These are phyloP conservation scores for Odobenus rosmarus DNA, from an alignment of 2,113 vertebrate species.

Conservation along the genomic window DNA sequence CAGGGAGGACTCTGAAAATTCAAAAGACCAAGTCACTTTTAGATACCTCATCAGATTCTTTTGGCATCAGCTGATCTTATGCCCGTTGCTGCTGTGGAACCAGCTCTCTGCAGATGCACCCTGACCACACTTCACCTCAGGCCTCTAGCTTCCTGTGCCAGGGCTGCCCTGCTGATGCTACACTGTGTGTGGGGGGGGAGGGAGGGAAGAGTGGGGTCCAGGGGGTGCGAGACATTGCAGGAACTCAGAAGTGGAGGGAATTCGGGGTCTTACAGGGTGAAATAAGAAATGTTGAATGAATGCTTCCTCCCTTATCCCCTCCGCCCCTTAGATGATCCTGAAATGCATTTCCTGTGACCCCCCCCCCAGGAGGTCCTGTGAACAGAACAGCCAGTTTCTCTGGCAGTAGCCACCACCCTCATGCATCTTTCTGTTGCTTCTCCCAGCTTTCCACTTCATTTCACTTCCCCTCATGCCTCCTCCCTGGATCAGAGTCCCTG, in stretches of 20 bases:
- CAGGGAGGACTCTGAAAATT: not conserved
- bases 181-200: rapidly evolving
- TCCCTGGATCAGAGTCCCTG: not conserved
- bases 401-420: not conserved
- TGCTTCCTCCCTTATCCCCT: not conserved
- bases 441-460: not conserved
- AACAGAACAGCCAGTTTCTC: not conserved
- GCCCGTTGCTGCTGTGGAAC: not conserved
- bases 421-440: not conserved
- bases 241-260: not conserved
- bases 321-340: not conserved
- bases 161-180: not conserved
- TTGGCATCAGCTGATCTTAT: not conserved
- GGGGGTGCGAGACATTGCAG: too few species aligned
- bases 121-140: not conserved
- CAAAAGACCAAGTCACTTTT: not conserved
- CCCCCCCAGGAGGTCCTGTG: not conserved
- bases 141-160: not conserved
- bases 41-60: not conserved
- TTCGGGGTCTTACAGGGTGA: not conserved
- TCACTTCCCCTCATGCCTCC: not conserved
- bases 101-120: not conserved
- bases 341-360: not conserved
- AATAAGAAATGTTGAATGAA: not conserved
- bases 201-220: too few species aligned